These are phyloP conservation scores for Diploscapter pachys DNA, from an alignment of 1,140 invertebrate species.

Conservation along the genomic window DNA sequence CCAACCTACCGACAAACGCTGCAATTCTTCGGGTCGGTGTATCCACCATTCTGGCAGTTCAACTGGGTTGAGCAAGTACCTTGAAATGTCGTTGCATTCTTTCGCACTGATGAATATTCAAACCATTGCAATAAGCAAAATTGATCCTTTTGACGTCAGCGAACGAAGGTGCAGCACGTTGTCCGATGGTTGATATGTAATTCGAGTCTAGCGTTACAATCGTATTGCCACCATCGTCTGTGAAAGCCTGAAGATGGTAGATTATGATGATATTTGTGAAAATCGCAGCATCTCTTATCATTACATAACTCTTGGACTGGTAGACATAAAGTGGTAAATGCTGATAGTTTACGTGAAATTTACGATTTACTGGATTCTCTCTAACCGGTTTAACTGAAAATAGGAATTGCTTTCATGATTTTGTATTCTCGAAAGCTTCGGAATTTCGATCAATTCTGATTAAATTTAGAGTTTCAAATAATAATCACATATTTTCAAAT, in stretches of 20 bases:
- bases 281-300: no score
- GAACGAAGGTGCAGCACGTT: slow-evolving; percentile 25
- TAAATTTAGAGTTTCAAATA: no score
- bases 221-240: slow-evolving; percentile 14
- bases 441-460: no score
- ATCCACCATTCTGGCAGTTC: slow-evolving; percentile 27
- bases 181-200: slow-evolving; percentile 33
- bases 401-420: no score
- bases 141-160: slow-evolving; percentile 33
- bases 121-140: slow-evolving; percentile 30
- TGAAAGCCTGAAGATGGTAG: slow-evolving; percentile 2
- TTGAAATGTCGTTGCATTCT: background rate
- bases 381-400: no score
- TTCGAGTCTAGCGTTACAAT: slow-evolving; percentile 23
- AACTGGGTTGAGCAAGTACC: slow-evolving; percentile 5
- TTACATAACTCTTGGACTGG: no score
- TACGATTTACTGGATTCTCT: no score
- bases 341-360: no score
- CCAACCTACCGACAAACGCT: background rate
- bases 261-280: no score
- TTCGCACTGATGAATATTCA: background rate
- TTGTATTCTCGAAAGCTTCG: no score
- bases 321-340: no score
- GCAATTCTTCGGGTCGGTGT: slow-evolving; percentile 27
- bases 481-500: no score